Evolutionary conservation across 2,797 vertebrate genomes (phyloP).

Genomic region (Oreochromis grahami): DNA sequence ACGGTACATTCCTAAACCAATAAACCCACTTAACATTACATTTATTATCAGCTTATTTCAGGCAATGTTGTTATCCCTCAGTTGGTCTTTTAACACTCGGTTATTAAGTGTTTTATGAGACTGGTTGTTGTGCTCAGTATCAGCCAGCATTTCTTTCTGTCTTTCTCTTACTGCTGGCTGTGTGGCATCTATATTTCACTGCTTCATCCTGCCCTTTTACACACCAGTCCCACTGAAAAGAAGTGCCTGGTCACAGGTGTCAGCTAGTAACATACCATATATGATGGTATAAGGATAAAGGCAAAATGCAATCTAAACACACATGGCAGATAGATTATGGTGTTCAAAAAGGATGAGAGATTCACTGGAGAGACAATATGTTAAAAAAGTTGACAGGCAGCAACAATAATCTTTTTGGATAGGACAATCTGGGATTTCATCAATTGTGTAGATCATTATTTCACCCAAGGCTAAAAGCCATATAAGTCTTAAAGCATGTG

Average conservation of each 20-base stretch:
- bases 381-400: background rate
- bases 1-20: background rate
- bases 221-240: background rate
- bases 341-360: background rate
- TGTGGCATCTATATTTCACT: background rate
- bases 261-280: background rate
- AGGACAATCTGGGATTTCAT: background rate
- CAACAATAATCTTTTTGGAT: background rate
- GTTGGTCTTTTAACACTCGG: background rate
- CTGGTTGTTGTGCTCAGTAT: background rate
- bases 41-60: background rate
- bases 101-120: conserved; percentile 13
- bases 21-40: background rate
- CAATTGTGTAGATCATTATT: background rate
- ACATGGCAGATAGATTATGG: background rate
- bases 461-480: background rate
- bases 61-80: background rate
- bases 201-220: background rate
- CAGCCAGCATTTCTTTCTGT: background rate
- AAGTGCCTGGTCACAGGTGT: background rate
- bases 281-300: background rate
- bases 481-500: background rate
- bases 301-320: background rate
- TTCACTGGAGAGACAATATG: background rate
- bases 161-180: background rate